A percentile compares a stretch with the other conserved stretches of the same genome.
Conservation (phyloP, 1,140 invertebrate species). For the Potamilus streckersoni region DNA sequence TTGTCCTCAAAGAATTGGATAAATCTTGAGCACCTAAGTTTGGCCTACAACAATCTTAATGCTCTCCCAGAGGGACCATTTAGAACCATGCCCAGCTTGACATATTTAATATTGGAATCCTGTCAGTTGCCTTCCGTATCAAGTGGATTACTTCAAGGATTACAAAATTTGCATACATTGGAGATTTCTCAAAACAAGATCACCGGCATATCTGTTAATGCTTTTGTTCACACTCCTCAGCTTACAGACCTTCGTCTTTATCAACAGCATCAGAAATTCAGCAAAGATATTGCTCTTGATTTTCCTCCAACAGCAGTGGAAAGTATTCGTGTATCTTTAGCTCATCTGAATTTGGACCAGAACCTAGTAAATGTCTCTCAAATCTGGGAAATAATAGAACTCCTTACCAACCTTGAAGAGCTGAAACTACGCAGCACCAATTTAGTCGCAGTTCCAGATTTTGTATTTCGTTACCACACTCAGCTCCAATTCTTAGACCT, state of each 20-base stretch:
- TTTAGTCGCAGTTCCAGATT: constrained; percentile 37
- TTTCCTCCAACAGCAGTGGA: constrained; percentile 18
- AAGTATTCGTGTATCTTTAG: constrained; percentile 26
- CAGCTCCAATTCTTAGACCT: constrained; percentile 36
- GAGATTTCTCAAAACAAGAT: constrained; percentile 44
- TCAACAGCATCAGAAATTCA: constrained; percentile 29
- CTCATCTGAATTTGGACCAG: constrained; percentile 15
- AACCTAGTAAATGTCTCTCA: constrained; percentile 20
- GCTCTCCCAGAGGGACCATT: constrained; percentile 84
- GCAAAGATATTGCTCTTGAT: neutral
- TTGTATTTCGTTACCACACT: constrained; percentile 34
- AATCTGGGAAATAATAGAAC: constrained; percentile 36
- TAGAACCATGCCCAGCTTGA: constrained; percentile 82
- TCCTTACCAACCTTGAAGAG: constrained; percentile 28
- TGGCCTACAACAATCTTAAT: constrained; percentile 89
- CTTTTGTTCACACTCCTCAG: constrained; percentile 32
- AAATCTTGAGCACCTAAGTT: constrained; percentile 79
- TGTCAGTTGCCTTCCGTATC: constrained; percentile 86
- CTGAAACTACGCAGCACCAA: constrained; percentile 31
- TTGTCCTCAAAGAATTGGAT: constrained; percentile 63
- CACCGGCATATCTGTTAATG: constrained; percentile 31
- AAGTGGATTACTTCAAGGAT: constrained; percentile 75
- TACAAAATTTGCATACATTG: constrained; percentile 33
- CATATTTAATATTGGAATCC: constrained; percentile 87
- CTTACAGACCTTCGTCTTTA: constrained; percentile 37